phyloP scores from a whole-genome alignment of 2,797 vertebrate genomes.

The Streptopelia turtur region DNA sequence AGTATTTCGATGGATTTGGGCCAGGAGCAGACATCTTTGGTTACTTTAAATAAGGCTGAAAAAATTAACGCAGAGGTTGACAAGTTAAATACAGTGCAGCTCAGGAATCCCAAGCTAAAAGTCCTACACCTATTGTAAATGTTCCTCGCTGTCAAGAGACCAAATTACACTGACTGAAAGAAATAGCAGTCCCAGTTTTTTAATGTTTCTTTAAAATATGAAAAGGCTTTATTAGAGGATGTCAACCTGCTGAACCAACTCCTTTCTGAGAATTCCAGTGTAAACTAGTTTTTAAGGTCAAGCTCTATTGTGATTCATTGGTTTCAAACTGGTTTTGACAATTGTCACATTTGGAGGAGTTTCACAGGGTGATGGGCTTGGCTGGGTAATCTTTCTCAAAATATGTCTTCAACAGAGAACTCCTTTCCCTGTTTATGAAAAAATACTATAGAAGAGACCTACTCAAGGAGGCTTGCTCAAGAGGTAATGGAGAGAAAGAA shows the following conservation, averaged over 20 bases:
- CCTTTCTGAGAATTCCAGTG: background rate
- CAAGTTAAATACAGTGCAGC: background rate
- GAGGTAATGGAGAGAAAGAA: background rate
- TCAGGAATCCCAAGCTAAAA: background rate
- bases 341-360: background rate
- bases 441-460: background rate
- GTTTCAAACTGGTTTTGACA: background rate
- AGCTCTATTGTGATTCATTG: background rate
- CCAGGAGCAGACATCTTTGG: background rate
- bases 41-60: constrained; percentile 18
- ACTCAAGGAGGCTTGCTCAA: background rate
- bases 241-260: background rate
- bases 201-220: background rate
- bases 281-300: background rate
- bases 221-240: background rate
- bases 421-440: background rate
- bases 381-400: background rate
- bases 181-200: background rate
- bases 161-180: background rate
- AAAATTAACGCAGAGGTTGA: background rate
- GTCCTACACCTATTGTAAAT: background rate
- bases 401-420: background rate
- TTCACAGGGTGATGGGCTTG: background rate
- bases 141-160: background rate
- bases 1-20: background rate